phyloP scores from a whole-genome alignment of 1,140 invertebrate genomes.

The Stegodyphus mimosarum region DNA sequence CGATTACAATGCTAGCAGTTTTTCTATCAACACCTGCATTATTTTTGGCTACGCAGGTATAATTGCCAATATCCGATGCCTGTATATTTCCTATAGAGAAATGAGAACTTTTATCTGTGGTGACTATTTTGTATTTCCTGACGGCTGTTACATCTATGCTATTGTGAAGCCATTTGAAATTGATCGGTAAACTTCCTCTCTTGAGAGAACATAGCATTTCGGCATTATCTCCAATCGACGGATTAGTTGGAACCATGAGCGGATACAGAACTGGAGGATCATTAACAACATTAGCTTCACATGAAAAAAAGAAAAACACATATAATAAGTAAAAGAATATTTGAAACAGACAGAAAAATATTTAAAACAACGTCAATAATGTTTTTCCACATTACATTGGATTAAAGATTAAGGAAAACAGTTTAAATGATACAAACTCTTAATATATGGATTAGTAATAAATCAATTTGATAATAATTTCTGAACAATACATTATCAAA shows the following conservation, averaged over 20 bases:
- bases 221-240: slow-evolving; percentile 23
- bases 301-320: too few species aligned
- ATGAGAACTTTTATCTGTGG: not conserved
- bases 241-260: slow-evolving; percentile 14
- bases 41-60: slow-evolving; percentile 65
- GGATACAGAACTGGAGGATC: slow-evolving; percentile 37
- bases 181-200: slow-evolving; percentile 24
- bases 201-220: slow-evolving; percentile 30
- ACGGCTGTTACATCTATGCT: not conserved
- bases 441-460: too few species aligned
- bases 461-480: too few species aligned
- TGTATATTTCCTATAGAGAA: slow-evolving; percentile 37
- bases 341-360: too few species aligned
- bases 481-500: too few species aligned
- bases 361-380: too few species aligned
- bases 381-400: too few species aligned
- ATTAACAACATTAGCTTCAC: not conserved
- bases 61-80: slow-evolving; percentile 63
- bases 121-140: not conserved
- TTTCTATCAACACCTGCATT: slow-evolving; percentile 62
- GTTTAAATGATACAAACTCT: too few species aligned
- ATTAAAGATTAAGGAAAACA: too few species aligned
- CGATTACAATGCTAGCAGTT: slow-evolving; percentile 61
- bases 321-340: too few species aligned
- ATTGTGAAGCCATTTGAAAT: slow-evolving; percentile 35